Evolutionary conservation across 2,888 invertebrate species (phyloP).

Genomic region (Tenthredo notha): DNA sequence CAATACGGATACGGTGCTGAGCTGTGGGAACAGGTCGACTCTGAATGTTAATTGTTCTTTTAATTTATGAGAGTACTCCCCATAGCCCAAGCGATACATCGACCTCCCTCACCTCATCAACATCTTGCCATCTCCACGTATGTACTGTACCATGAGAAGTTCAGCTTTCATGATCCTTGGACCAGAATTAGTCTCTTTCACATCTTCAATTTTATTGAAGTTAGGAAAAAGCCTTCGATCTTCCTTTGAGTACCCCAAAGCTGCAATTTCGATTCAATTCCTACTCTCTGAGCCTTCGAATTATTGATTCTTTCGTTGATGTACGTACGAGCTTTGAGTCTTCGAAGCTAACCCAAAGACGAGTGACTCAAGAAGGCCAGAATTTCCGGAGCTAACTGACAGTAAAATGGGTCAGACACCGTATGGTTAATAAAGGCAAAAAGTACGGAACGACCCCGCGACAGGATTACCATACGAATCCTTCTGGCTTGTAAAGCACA

Average conservation of each 20-base stretch:
- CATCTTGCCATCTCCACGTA: neutral
- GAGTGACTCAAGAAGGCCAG: slow-evolving; percentile 53
- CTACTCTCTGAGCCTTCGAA: neutral
- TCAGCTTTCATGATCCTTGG: neutral
- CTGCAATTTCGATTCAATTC: neutral
- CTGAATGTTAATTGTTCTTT: slow-evolving; percentile 76
- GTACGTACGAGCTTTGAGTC: neutral
- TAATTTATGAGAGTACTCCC: slow-evolving; percentile 74
- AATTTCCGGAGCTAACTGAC: slow-evolving; percentile 67
- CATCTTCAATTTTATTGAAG: neutral
- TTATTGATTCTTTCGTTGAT: slow-evolving; percentile 4
- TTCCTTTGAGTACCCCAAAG: neutral
- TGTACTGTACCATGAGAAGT: slow-evolving; percentile 4
- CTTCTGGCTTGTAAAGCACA: slow-evolving; percentile 24
- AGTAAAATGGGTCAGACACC: slow-evolving; percentile 69
- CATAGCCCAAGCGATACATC: slow-evolving; percentile 38
- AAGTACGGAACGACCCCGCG: slow-evolving; percentile 62
- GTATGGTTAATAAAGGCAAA: slow-evolving; percentile 69
- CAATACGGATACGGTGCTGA: slow-evolving; percentile 67
- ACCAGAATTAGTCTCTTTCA: neutral
- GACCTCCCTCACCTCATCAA: slow-evolving; percentile 22
- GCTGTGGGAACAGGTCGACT: slow-evolving; percentile 72
- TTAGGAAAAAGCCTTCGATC: neutral
- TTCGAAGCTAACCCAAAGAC: neutral
- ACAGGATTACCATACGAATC: slow-evolving; percentile 68